phyloP scores from a whole-genome alignment of 2,113 vertebrate genomes.

The Smithornis capensis region DNA sequence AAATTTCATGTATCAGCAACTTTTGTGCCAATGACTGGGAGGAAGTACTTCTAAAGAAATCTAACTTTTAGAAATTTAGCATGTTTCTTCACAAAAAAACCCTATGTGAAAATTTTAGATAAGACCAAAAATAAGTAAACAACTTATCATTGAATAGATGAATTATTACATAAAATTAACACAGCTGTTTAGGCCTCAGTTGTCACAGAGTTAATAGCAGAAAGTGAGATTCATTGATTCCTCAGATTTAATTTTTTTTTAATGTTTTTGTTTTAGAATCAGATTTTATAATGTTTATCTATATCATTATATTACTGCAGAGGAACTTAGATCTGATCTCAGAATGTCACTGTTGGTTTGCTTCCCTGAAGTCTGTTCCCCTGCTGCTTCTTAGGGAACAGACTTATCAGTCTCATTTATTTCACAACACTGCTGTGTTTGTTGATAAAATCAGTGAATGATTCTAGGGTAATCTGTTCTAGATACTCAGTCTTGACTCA shows the following conservation, averaged over 20 bases:
- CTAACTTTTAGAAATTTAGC: background rate
- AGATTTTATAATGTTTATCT: background rate
- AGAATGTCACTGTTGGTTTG: background rate
- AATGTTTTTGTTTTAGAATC: background rate
- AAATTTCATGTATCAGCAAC: slow-evolving; percentile 44
- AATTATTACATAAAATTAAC: background rate
- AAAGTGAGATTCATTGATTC: background rate
- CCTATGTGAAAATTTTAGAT: accelerated
- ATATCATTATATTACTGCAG: background rate
- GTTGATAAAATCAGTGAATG: background rate
- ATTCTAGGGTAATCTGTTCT: background rate
- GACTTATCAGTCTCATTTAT: background rate
- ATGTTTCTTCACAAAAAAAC: background rate
- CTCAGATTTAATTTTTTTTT: background rate
- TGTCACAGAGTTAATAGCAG: background rate
- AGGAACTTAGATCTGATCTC: background rate
- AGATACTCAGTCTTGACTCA: background rate
- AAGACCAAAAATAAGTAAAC: background rate
- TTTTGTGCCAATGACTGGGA: background rate
- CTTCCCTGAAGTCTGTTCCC: background rate
- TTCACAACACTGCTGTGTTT: background rate
- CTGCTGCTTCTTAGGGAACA: background rate
- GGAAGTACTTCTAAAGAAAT: background rate
- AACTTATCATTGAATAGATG: background rate
- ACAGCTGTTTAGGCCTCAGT: background rate